Evolutionary conservation across 2,888 invertebrate genomes (phyloP).

Genomic region (Cerastis leucographa): DNA sequence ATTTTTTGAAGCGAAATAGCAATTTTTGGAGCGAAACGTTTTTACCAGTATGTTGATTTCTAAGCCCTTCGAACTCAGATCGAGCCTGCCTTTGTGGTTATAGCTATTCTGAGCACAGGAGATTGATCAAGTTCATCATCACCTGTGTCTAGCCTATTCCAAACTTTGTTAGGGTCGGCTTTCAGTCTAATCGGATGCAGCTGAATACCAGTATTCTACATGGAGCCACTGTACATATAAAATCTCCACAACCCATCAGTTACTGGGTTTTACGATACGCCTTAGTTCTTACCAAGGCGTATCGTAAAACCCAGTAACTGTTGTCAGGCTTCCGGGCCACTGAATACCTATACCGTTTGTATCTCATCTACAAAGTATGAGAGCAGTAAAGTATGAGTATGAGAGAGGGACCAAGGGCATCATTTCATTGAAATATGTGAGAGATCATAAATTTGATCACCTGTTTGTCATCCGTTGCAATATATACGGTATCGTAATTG

Average conservation of each 20-base stretch:
- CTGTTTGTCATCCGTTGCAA: neutral
- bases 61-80: constrained; percentile 17
- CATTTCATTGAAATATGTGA: neutral
- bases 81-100: neutral
- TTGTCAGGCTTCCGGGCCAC: neutral
- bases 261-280: no score
- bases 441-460: neutral
- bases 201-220: neutral
- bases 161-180: neutral
- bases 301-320: no score
- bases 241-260: no score
- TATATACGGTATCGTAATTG: no score
- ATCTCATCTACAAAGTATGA: neutral
- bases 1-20: constrained; percentile 58
- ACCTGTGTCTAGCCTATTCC: neutral
- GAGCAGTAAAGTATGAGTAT: no score
- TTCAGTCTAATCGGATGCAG: neutral
- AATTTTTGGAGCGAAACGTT: constrained; percentile 48
- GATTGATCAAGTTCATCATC: neutral
- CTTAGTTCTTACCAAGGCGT: no score
- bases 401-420: no score
- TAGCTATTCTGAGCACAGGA: neutral
- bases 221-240: no score
- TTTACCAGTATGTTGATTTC: constrained; percentile 25
- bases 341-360: neutral